Percentiles rank a stretch among this genome's conserved stretches.
Conservation (phyloP, 2,888 invertebrate species). For the Scaeva pyrastri region DNA sequence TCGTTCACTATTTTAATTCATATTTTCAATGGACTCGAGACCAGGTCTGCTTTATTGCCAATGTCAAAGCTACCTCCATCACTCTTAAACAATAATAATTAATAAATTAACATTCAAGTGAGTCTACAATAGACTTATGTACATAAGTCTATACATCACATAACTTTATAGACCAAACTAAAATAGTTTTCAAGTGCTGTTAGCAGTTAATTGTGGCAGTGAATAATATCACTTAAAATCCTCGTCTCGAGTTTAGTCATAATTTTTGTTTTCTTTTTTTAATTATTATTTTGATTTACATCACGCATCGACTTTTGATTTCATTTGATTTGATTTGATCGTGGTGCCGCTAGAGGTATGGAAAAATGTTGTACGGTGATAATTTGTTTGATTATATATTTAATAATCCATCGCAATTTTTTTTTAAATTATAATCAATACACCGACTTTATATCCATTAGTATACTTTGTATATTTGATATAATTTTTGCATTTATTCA, state of each 20-base stretch:
- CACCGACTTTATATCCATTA: not conserved
- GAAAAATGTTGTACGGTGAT: not conserved
- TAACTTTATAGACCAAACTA: conserved; percentile 48
- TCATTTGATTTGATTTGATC: conserved; percentile 10
- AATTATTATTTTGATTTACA: not conserved
- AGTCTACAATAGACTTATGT: conserved; percentile 8
- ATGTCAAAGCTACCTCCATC: conserved; percentile 64
- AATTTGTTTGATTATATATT: conserved; percentile 9
- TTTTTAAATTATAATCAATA: not conserved
- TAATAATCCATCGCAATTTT: conserved; percentile 4
- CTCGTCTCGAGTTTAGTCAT: not conserved
- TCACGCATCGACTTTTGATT: conserved; percentile 14
- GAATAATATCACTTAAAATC: conserved; percentile 11
- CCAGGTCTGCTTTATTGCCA: conserved; percentile 24
- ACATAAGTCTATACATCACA: not conserved
- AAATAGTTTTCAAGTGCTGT: not conserved
- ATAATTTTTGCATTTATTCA: not conserved
- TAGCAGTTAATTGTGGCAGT: not conserved
- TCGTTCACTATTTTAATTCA: conserved; percentile 46
- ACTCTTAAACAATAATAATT: conserved; percentile 60
- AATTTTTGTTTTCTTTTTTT: not conserved
- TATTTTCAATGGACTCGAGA: conserved; percentile 28
- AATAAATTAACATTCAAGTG: conserved; percentile 74
- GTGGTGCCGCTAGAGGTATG: not conserved
- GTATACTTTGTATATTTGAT: not conserved